These are phyloP conservation scores for Rutpela maculata DNA, from an alignment of 2,888 invertebrate genomes.

Conservation along the genomic window DNA sequence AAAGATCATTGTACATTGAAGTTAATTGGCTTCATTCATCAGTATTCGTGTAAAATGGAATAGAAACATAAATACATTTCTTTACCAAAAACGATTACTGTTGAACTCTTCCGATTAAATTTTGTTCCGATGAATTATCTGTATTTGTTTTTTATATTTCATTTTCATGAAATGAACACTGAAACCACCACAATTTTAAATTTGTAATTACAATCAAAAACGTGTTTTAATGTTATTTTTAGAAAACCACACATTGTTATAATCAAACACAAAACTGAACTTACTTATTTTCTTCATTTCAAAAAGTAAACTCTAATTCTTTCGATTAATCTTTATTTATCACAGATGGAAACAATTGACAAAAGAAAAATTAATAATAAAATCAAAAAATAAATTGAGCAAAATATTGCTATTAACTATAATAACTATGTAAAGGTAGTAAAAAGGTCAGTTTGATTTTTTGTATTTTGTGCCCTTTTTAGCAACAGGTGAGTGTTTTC, in stretches of 20 bases:
- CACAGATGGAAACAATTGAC: constrained; percentile 68
- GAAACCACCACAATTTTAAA: background rate
- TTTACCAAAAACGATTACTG: background rate
- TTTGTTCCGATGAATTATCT: background rate
- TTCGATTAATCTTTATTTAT: constrained; percentile 65
- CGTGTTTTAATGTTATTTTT: constrained; percentile 18
- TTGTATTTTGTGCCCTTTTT: constrained; percentile 58
- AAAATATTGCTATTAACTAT: constrained; percentile 48
- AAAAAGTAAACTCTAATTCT: constrained; percentile 44
- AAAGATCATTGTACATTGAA: too few relatives aligned
- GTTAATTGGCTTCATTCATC: too few relatives aligned
- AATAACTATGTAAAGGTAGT: constrained; percentile 43
- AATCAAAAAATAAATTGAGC: constrained; percentile 61
- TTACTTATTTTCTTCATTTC: constrained; percentile 32
- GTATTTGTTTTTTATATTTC: background rate
- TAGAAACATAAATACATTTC: too few relatives aligned
- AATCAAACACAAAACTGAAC: constrained; percentile 32
- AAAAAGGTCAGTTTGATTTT: constrained; percentile 47
- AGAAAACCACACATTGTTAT: constrained; percentile 38
- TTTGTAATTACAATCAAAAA: background rate
- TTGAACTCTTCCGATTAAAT: background rate
- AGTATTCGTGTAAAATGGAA: too few relatives aligned
- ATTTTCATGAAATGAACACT: background rate
- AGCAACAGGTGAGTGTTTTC: constrained; percentile 59
- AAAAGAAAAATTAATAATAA: constrained; percentile 55